Evolutionary conservation across 2,888 invertebrate genomes (phyloP), one percentile per base, ranked within the genome.

Genomic region (Oxycera nigricornis): DNA sequence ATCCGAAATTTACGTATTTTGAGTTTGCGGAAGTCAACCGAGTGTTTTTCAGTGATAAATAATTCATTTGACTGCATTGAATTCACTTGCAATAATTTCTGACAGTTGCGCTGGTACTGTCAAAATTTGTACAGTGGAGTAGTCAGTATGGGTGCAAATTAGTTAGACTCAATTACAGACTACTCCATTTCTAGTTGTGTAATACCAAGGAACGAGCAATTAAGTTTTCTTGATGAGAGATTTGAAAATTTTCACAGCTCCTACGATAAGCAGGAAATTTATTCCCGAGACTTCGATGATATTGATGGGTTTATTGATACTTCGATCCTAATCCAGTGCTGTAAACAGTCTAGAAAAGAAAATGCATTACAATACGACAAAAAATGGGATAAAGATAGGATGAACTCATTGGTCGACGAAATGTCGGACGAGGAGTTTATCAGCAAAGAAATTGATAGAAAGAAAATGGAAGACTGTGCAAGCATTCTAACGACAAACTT

Each of bases 161-260:
- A n/a, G n/a, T n/a, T n/a, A n/a, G n/a, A n/a, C n/a, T n/a, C n/a
- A n/a, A n/a, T 97, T 85, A 96, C 97, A 0, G 92, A 94, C 80
- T 97, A 97, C 85, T 97, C 97, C 0, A 93, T 97, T 92, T 92
- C 93, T 0, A 96, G 96, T 30, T 96, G 96, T 78, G 93, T 96
- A 1, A 93, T 97, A 26, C 87, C 89, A 17, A 89, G 97, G 72
- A 96, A 95, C 84, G 90, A 95, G 72, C 93, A 95, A 9, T 87
- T 97, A 0, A 88, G 91, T 0, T 83, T 95, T 17, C 85, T 97
- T 0, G 98, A 98, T 86, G 91, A 94, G 79, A 88, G 92, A 79
- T 98, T 97, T 87, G 97, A 97, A 85, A 91, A 92, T 87, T 87
- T 93, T 84, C 95, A 90, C 84, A 91, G 91, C 0, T 91, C 89